These are phyloP conservation scores for Agrochola lychnidis DNA, from an alignment of 2,888 invertebrate species.

Conservation along the genomic window DNA sequence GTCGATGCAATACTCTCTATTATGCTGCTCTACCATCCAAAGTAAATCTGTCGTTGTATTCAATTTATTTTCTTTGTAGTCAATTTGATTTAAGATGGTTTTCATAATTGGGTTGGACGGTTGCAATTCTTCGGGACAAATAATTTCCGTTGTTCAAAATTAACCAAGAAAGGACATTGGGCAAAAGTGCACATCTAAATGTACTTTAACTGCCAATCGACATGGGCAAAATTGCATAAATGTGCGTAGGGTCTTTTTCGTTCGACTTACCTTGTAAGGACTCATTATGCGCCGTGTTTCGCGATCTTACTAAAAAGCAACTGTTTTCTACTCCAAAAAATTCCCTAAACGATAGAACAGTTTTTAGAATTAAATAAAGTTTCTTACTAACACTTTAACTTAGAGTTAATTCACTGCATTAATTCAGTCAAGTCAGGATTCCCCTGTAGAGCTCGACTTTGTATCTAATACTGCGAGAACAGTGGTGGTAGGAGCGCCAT, in stretches of 20 bases:
- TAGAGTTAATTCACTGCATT: constrained; percentile 13
- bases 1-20: neutral
- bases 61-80: constrained; percentile 2
- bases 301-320: neutral
- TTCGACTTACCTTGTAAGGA: neutral
- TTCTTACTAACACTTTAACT: neutral
- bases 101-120: neutral
- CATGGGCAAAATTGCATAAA: too few relatives aligned
- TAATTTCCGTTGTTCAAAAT: neutral
- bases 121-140: constrained; percentile 3
- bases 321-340: neutral
- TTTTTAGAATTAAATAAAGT: neutral
- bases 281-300: neutral
- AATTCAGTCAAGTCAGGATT: constrained; percentile 1
- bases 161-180: neutral
- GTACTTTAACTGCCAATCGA: too few relatives aligned
- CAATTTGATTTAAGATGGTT: constrained; percentile 17
- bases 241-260: neutral
- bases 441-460: neutral
- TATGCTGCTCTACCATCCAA: neutral
- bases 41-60: neutral
- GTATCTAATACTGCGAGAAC: constrained; percentile 14
- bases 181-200: too few relatives aligned
- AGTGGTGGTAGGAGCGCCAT: neutral
- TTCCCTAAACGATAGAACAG: neutral